Evolutionary conservation across 1,140 invertebrate species (phyloP).

Genomic region (Orius insidiosus): DNA sequence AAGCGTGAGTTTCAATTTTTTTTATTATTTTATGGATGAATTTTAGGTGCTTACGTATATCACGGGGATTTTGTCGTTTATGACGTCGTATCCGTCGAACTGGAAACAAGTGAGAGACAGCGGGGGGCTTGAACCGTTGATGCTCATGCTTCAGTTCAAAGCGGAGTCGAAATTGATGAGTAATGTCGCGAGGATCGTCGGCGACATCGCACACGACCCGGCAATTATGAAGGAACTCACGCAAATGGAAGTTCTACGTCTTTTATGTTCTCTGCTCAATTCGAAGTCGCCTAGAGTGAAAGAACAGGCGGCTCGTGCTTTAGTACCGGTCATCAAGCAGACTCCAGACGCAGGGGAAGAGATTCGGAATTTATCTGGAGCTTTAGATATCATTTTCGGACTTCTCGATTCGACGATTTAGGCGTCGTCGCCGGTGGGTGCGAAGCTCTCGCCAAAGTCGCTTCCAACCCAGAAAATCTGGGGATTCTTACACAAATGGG

Average conservation of each 20-base stretch:
- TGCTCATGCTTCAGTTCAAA: slow-evolving; percentile 2
- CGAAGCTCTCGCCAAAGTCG: slow-evolving; percentile 4
- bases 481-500: slow-evolving; percentile 2
- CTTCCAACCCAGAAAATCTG: background rate
- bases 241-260: slow-evolving; percentile 1
- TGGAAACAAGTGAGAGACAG: slow-evolving; percentile 7
- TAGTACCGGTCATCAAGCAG: background rate
- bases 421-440: slow-evolving; percentile 1
- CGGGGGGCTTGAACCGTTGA: background rate
- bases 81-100: background rate
- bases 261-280: slow-evolving; percentile 2
- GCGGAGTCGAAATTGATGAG: background rate
- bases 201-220: slow-evolving; percentile 4
- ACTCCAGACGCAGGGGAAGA: slow-evolving; percentile 1
- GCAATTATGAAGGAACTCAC: background rate
- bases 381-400: slow-evolving; percentile 3
- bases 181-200: slow-evolving; percentile 2
- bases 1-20: background rate
- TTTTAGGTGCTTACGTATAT: slow-evolving; percentile 3
- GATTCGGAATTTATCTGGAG: slow-evolving; percentile 1
- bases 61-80: slow-evolving; percentile 4
- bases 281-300: background rate
- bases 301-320: background rate
- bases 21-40: background rate
- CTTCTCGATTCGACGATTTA: slow-evolving; percentile 5